Evolutionary conservation across 2,888 invertebrate species (phyloP), one percentile per base, ranked within the genome.

Genomic region (Dryocosmus kuriphilus): DNA sequence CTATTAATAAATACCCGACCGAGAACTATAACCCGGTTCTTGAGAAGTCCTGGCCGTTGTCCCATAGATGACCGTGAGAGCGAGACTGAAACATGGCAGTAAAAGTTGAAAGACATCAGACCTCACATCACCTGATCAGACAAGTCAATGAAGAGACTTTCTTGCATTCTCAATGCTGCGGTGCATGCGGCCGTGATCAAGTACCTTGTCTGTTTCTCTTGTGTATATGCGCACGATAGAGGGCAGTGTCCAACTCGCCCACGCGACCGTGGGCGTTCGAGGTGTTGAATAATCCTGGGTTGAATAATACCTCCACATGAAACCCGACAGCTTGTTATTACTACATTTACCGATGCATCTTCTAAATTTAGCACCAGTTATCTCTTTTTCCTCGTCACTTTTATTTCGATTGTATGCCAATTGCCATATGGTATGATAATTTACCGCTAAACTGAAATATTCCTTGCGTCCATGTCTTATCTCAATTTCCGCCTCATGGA

Each of bases 261-360:
- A 83, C 82, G 82, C 77, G 76, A 79, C 75, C 81, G 83, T 82
- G 81, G 81, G 84, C 84, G 83, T 82, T 77, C 83, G 74, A 80
- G 83, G 83, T 83, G 84, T 86, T 87, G 86, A 88, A 88, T 88
- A 87, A 86, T 35, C 30, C 76, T 19, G n/a, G 65, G 51, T 76
- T 46, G 65, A 65, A 60, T 55, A 55, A 67, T 82, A 73, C 83
- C 82, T 83, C 84, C 81, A 78, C 74, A 80, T 77, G 77, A 78
- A 51, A 82, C 82, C 82, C 82, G 80, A 80, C 82, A 83, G 82
- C 82, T 85, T 83, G 83, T 87, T 87, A 85, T 85, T 81, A 79
- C 82, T 78, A 78, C 77, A 51, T 38, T 38, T 38, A 38, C 38
- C 3, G 38, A 38, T 38, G 11, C 11, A 11, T 38, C 38, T 38